phyloP scores from a whole-genome alignment of 2,113 vertebrate species.

The Vidua chalybeata region DNA sequence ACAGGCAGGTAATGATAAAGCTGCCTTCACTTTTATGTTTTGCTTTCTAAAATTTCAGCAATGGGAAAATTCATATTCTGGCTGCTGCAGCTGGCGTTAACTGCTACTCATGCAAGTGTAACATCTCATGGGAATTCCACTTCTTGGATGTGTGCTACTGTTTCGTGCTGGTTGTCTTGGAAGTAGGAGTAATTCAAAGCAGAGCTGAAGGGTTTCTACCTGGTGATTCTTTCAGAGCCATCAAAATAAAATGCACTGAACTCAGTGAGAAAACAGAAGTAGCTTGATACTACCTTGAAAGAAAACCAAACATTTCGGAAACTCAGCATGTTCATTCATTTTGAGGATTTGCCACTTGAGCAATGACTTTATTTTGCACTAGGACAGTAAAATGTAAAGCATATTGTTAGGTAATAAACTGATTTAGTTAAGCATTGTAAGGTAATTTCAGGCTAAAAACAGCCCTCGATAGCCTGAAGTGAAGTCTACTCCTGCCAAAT shows the following conservation, averaged over 20 bases:
- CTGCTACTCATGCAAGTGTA: slow-evolving; percentile 7
- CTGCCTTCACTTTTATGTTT: slow-evolving; percentile 36
- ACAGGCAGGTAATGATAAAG: slow-evolving; percentile 39
- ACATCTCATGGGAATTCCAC: not conserved
- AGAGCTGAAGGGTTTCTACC: not conserved
- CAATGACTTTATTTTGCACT: not conserved
- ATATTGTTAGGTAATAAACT: not conserved
- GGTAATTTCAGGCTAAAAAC: not conserved
- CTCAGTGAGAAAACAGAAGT: not conserved
- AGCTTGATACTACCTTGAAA: not conserved
- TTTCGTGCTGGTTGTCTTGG: not conserved
- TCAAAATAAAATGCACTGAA: not conserved
- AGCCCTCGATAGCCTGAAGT: not conserved
- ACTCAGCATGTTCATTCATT: rapidly evolving
- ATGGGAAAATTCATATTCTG: not conserved
- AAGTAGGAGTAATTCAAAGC: not conserved
- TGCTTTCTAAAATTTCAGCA: not conserved
- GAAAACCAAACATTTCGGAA: not conserved
- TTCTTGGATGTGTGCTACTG: not conserved
- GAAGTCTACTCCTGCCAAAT: not conserved
- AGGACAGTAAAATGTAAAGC: not conserved
- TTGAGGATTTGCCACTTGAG: not conserved
- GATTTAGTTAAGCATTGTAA: not conserved
- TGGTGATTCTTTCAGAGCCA: not conserved
- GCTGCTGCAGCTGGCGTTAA: not conserved